phyloP scores from a whole-genome alignment of 2,888 invertebrate genomes.

The Drosophila emarginata region DNA sequence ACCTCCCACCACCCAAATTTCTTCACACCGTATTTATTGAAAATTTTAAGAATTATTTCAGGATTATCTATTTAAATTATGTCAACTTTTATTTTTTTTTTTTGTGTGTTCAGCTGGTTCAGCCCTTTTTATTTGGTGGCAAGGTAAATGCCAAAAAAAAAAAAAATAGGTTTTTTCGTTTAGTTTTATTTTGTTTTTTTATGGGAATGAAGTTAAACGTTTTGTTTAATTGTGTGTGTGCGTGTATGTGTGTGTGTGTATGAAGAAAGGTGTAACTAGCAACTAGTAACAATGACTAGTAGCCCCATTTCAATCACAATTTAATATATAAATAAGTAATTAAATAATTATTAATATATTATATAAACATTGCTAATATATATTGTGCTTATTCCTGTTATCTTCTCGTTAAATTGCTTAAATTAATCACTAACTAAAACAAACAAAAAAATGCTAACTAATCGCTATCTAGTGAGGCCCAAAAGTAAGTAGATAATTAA shows the following conservation, averaged over 20 bases:
- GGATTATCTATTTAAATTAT: conserved; percentile 12
- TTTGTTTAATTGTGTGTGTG: not conserved
- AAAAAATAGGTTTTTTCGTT: not conserved
- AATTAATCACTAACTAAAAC: conserved; percentile 34
- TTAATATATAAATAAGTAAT: not conserved
- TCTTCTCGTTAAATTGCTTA: conserved; percentile 33
- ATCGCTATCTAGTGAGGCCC: conserved; percentile 71
- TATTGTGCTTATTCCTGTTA: not conserved
- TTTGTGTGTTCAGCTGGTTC: conserved; percentile 65
- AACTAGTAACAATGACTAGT: conserved; percentile 2
- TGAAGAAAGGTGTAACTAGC: not conserved
- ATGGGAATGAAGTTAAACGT: conserved; percentile 4
- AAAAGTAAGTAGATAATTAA: conserved; percentile 76
- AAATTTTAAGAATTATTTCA: not conserved
- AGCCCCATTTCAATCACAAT: not conserved
- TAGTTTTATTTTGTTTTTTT: conserved; percentile 16
- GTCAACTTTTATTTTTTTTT: conserved; percentile 34
- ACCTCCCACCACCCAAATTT: too few relatives aligned
- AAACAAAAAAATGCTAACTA: conserved; percentile 39
- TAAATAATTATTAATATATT: conserved; percentile 7
- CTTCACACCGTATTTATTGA: too few relatives aligned
- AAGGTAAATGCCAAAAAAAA: conserved; percentile 66
- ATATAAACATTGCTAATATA: not conserved
- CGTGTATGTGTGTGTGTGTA: not conserved
- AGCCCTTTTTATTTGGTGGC: conserved; percentile 76